phyloP scores from a whole-genome alignment of 2,888 invertebrate species.

The Achlya flavicornis region DNA sequence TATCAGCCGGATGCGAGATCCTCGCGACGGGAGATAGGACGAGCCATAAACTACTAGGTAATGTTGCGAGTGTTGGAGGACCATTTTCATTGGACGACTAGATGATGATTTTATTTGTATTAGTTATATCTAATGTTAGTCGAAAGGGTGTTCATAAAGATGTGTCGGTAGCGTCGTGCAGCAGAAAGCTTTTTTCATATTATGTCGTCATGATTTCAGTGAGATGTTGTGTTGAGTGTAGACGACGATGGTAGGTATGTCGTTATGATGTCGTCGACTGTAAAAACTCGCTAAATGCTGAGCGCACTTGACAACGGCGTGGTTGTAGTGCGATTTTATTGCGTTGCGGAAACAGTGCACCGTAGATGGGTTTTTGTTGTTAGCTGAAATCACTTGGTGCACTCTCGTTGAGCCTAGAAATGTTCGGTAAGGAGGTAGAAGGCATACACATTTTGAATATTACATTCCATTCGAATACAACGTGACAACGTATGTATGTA shows the following conservation, averaged over 20 bases:
- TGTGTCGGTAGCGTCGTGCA: too few relatives aligned
- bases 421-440: background rate
- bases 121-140: too few relatives aligned
- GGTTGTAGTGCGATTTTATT: background rate
- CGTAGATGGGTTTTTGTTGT: conserved; percentile 5
- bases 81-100: background rate
- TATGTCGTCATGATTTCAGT: too few relatives aligned
- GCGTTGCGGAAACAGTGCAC: background rate
- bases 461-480: too few relatives aligned
- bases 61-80: background rate
- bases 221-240: background rate
- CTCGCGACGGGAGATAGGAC: conserved; percentile 1
- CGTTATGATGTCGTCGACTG: background rate
- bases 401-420: conserved; percentile 1
- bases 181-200: too few relatives aligned
- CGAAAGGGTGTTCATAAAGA: too few relatives aligned
- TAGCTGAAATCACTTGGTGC: conserved; percentile 1
- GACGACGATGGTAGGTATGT: background rate
- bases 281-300: background rate
- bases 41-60: conserved; percentile 5
- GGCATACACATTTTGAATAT: background rate
- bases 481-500: too few relatives aligned
- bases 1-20: conserved; percentile 30
- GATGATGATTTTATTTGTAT: background rate
- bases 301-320: background rate